phyloP scores from a whole-genome alignment of 2,797 vertebrate genomes.

The Crypturellus tataupa region DNA sequence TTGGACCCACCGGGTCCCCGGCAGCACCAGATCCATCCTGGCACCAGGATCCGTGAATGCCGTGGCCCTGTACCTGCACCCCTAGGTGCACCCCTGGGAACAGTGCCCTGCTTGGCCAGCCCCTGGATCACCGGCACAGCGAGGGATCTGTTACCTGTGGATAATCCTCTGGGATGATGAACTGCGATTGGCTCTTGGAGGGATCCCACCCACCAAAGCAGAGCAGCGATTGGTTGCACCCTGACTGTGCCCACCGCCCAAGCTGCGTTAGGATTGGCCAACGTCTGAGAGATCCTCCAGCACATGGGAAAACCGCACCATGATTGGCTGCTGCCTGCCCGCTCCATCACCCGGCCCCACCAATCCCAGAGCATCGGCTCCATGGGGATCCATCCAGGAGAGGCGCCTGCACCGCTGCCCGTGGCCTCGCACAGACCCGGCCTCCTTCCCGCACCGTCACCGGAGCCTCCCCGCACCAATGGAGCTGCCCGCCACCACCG shows the following conservation, averaged over 20 bases:
- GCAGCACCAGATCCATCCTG: accelerated
- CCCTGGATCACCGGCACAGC: background rate
- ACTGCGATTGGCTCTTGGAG: background rate
- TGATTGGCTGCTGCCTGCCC: background rate
- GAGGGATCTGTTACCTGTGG: background rate
- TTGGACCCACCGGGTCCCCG: background rate
- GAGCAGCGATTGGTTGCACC: constrained; percentile 38
- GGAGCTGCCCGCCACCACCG: no score
- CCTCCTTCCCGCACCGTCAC: no score
- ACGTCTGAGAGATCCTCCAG: constrained; percentile 1
- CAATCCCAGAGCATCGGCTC: background rate
- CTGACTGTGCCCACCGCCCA: background rate
- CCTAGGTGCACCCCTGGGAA: background rate
- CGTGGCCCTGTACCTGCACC: no score
- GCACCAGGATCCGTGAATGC: background rate
- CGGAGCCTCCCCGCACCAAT: no score
- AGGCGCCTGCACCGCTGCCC: background rate
- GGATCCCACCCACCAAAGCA: constrained; percentile 16
- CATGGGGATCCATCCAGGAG: background rate
- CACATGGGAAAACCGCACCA: constrained; percentile 16
- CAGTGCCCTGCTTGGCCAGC: background rate
- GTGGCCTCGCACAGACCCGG: background rate
- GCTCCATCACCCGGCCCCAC: background rate
- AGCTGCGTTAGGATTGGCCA: constrained; percentile 2
- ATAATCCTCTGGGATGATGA: constrained; percentile 21